phyloP scores from a whole-genome alignment of 2,888 invertebrate species.

The Phania funesta region DNA sequence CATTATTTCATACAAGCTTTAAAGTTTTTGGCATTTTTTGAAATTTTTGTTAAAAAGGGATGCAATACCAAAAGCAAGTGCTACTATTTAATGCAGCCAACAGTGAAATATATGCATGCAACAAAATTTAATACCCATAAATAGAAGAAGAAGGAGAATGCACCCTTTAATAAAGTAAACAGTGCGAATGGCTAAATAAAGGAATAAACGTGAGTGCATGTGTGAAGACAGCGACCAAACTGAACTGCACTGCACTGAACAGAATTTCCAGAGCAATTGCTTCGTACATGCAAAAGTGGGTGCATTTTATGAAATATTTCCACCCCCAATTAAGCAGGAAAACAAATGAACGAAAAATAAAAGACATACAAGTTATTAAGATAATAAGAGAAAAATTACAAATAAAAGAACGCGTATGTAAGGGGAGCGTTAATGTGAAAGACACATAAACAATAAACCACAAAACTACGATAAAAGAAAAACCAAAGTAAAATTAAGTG shows the following conservation, averaged over 20 bases:
- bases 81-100: slow-evolving; percentile 48
- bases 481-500: too few relatives aligned
- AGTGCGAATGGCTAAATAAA: neutral
- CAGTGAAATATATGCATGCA: slow-evolving; percentile 57
- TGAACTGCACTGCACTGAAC: too few relatives aligned
- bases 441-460: too few relatives aligned
- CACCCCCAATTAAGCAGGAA: too few relatives aligned
- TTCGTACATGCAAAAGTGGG: slow-evolving; percentile 51
- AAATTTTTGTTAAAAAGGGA: too few relatives aligned
- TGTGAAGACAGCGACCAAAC: slow-evolving; percentile 10
- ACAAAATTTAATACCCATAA: slow-evolving; percentile 46
- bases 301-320: slow-evolving; percentile 49
- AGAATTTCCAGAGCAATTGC: slow-evolving; percentile 53
- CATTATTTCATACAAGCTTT: too few relatives aligned
- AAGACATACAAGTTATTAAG: too few relatives aligned
- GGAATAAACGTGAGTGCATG: slow-evolving; percentile 10
- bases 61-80: slow-evolving; percentile 1
- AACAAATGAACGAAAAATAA: too few relatives aligned
- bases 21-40: neutral
- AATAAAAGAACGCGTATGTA: too few relatives aligned
- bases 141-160: neutral
- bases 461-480: too few relatives aligned
- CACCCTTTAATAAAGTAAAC: neutral
- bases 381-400: too few relatives aligned
- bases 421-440: too few relatives aligned